phyloP scores from a whole-genome alignment of 2,797 vertebrate genomes.

The Crocidura indochinensis region DNA sequence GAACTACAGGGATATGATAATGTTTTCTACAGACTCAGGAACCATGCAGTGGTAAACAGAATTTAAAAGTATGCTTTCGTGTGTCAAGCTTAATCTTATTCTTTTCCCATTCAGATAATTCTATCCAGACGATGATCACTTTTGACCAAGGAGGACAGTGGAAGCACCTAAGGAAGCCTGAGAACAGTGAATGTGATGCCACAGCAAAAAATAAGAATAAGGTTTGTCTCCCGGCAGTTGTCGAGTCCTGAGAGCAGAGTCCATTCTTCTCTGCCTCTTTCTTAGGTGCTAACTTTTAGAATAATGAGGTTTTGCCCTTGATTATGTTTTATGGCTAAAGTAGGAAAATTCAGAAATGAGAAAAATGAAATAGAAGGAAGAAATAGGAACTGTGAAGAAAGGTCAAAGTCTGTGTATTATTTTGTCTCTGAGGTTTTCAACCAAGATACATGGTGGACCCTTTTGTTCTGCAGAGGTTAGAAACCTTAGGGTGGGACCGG shows the following conservation, averaged over 20 bases:
- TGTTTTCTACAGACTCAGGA: not conserved
- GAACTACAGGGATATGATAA: not conserved
- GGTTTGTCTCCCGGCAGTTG: conserved; percentile 88
- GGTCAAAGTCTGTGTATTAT: not conserved
- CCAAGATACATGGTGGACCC: no score
- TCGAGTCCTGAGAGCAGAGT: not conserved
- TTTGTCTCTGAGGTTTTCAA: not conserved
- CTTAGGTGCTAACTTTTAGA: not conserved
- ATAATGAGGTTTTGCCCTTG: not conserved
- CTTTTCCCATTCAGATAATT: conserved; percentile 91
- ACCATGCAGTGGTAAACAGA: not conserved
- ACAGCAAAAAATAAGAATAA: conserved; percentile 93
- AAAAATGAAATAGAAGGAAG: conserved; percentile 43
- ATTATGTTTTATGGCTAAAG: not conserved
- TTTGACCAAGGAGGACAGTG: conserved; percentile 97
- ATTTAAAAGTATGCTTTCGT: not conserved
- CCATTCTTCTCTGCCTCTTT: not conserved
- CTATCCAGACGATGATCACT: conserved; percentile 96
- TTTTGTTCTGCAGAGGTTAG: no score
- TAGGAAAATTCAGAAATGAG: conserved; percentile 40
- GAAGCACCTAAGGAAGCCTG: conserved; percentile 94
- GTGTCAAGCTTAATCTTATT: conserved; percentile 12
- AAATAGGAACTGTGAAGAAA: conserved; percentile 51
- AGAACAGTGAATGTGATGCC: conserved; percentile 94
- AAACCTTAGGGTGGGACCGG: no score